Evolutionary conservation across 1,140 invertebrate species (phyloP), one percentile per base, ranked within the genome.

Genomic region (Seison nebaliae): DNA sequence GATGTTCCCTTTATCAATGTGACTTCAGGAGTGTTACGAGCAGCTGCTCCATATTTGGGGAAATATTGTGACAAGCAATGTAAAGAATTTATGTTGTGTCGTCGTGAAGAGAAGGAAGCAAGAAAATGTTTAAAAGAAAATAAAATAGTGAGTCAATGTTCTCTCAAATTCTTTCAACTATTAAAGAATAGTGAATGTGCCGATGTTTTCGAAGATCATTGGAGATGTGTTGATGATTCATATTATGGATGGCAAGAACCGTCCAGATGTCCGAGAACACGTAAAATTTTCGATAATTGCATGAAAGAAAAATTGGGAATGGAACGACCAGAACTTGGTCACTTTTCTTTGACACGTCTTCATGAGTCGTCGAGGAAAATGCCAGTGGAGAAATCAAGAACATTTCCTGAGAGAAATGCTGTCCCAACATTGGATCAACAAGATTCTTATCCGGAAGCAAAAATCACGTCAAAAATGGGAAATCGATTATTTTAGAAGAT

Each of bases 71-170:
- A 42, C 24, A 16, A 22, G 19, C 20, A 35, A 26, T 42, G 22
- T 14, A 42, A 42, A 26, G 39, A 42, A 31, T 42, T 42, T 31
- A 42, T 42, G 39, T 14, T 42, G 7, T 42, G 39, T 14, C 33
- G 32, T 31, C 3, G 18, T 1, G 39, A 42, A 32, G 39, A 42
- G n/a, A 16, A 35, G 31, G 39, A 42, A 30, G 24, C 39, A 4
- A 17, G 39, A 36, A 35, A 36, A 24, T 42, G 39, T 28, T 14
- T 42, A 16, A 29, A 35, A 1, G 20, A 26, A 16, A 30, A 31
- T 19, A 35, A 36, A 24, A 26, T 29, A 23, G 26, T 42, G 6
- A 35, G 28, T 18, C 26, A 29, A 20, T 42, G 39, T 32, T 23
- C 39, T n/a, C 23, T 24, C 12, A 28, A 35, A 8, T 35, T 36